phyloP scores from a whole-genome alignment of 2,797 vertebrate species.

The Monodelphis domestica region DNA sequence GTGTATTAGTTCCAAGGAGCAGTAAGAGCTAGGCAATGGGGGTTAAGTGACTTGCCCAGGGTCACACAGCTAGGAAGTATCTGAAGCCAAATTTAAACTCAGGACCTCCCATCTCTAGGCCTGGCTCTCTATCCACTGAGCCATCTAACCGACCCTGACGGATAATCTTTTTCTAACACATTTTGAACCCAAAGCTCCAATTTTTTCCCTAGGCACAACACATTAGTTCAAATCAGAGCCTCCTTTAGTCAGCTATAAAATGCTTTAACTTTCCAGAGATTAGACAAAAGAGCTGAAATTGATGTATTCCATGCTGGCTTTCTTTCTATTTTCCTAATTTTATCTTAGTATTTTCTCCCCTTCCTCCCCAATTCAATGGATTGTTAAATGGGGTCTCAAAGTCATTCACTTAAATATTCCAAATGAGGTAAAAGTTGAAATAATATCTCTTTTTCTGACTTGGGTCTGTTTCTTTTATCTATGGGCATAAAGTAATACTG shows the following conservation, averaged over 20 bases:
- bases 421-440: neutral
- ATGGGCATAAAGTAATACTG: neutral
- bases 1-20: no score
- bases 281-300: neutral
- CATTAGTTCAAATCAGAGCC: constrained; percentile 52
- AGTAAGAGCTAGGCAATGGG: no score
- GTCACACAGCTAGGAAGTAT: no score
- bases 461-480: neutral
- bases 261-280: constrained; percentile 16
- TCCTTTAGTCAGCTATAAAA: neutral
- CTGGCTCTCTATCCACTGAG: no score
- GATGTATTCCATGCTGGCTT: neutral
- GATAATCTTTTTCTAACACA: neutral
- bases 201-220: neutral
- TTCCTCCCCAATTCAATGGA: neutral
- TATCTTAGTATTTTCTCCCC: neutral
- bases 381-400: neutral
- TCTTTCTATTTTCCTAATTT: neutral
- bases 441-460: neutral
- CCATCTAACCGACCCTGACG: no score
- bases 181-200: neutral
- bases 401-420: neutral
- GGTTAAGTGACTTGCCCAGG: no score
- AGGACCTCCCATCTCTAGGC: no score
- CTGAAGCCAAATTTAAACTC: no score